Evolutionary conservation across 2,113 vertebrate genomes (phyloP).

Genomic region (Cricetomys ansorgei): DNA sequence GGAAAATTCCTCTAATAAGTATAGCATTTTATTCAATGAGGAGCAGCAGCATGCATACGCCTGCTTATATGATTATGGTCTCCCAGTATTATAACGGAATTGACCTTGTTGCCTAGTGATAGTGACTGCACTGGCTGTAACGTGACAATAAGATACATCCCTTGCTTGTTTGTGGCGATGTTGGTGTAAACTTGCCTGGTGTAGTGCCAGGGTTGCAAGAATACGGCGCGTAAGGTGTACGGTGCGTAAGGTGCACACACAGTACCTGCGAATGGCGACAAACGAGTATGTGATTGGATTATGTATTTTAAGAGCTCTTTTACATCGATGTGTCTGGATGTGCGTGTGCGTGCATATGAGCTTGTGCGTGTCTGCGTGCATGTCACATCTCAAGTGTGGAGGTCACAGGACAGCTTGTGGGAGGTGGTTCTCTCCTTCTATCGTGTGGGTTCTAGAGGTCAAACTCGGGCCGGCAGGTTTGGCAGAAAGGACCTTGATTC

Average conservation of each 20-base stretch:
- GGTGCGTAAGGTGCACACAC: not conserved
- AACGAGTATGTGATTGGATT: not conserved
- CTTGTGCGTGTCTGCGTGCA: not conserved
- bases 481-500: not conserved
- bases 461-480: not conserved
- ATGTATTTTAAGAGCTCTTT: not conserved
- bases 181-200: not conserved
- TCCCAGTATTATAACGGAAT: not conserved
- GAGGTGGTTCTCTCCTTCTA: not conserved
- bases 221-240: fast-evolving
- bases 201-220: not conserved
- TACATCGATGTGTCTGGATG: too few relatives aligned
- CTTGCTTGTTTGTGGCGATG: not conserved
- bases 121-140: fast-evolving
- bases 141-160: not conserved
- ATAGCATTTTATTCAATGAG: not conserved
- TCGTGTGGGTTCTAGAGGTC: not conserved
- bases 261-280: not conserved
- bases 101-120: not conserved
- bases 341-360: too few relatives aligned
- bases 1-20: not conserved
- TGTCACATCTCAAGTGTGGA: not conserved
- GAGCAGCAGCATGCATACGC: too few relatives aligned
- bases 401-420: not conserved
- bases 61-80: not conserved